Evolutionary conservation across 2,797 vertebrate genomes (phyloP).

Genomic region (Glossophaga mutica): DNA sequence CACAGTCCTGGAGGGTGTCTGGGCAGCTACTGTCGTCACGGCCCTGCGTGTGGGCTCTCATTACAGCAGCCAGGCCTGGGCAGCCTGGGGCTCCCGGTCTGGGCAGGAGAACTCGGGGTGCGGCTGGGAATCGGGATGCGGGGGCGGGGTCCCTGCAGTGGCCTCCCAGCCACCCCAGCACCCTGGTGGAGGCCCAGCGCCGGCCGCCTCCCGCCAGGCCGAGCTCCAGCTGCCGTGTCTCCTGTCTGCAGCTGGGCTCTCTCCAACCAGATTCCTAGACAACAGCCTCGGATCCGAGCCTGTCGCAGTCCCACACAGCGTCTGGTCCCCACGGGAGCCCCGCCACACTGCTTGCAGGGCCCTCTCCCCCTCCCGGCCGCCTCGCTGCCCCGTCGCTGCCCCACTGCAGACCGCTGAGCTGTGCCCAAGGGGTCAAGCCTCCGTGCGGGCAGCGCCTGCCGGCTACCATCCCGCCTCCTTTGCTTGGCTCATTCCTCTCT

Average conservation of each 20-base stretch:
- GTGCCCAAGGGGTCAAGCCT: fast-evolving
- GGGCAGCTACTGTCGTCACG: fast-evolving
- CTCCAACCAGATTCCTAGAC: neutral
- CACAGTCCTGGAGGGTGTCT: neutral
- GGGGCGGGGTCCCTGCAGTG: neutral
- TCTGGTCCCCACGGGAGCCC: neutral
- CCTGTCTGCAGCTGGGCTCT: neutral
- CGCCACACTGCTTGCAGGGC: fast-evolving
- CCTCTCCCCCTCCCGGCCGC: neutral
- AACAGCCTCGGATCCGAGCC: neutral
- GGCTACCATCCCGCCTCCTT: neutral
- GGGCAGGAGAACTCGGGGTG: neutral
- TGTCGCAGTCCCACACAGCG: neutral
- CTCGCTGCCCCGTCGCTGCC: neutral
- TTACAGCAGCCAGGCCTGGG: neutral
- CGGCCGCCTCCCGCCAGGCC: neutral
- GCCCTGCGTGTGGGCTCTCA: neutral
- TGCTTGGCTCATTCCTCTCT: neutral
- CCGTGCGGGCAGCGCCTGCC: fast-evolving
- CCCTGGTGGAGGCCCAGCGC: too few relatives aligned
- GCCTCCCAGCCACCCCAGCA: too few relatives aligned
- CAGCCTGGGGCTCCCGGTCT: neutral
- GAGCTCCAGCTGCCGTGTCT: neutral
- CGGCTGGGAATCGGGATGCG: neutral
- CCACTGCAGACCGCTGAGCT: neutral